phyloP scores from a whole-genome alignment of 2,888 invertebrate genomes.

The Monopis laevigella region DNA sequence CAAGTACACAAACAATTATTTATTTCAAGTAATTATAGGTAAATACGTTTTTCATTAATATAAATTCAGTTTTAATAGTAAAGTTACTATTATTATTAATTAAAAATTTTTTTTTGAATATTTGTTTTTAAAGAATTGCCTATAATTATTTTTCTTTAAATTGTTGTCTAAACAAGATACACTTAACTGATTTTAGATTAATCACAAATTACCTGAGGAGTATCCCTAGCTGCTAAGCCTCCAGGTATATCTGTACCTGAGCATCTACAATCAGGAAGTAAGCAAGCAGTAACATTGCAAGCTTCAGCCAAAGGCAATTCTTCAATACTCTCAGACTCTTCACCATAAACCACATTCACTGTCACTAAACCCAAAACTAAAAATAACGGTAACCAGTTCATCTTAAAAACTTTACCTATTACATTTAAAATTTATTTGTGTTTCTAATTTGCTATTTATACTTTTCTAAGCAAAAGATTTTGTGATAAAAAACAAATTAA shows the following conservation, averaged over 20 bases:
- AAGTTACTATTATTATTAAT: background rate
- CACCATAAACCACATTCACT: background rate
- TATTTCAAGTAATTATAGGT: no score
- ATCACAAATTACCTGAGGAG: slow-evolving; percentile 63
- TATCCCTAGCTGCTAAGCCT: slow-evolving; percentile 38
- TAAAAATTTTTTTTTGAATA: background rate
- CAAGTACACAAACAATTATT: no score
- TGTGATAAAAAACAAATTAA: no score
- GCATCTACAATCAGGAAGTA: slow-evolving; percentile 64
- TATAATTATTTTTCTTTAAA: no score
- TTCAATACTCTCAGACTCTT: slow-evolving; percentile 12
- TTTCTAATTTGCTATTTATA: no score
- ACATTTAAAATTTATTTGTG: background rate
- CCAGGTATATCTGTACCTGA: slow-evolving; percentile 54
- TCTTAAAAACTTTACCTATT: background rate
- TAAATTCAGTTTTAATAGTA: no score
- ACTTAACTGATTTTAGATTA: no score
- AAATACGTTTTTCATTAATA: no score
- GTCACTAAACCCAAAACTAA: background rate
- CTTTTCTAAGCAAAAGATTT: no score
- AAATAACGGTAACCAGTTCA: background rate
- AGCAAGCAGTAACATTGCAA: slow-evolving; percentile 46
- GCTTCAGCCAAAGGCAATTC: slow-evolving; percentile 29
- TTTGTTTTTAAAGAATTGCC: no score
- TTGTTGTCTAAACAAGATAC: no score